Evolutionary conservation across 2,797 vertebrate genomes (phyloP).

Genomic region (Neostethus bicornis): DNA sequence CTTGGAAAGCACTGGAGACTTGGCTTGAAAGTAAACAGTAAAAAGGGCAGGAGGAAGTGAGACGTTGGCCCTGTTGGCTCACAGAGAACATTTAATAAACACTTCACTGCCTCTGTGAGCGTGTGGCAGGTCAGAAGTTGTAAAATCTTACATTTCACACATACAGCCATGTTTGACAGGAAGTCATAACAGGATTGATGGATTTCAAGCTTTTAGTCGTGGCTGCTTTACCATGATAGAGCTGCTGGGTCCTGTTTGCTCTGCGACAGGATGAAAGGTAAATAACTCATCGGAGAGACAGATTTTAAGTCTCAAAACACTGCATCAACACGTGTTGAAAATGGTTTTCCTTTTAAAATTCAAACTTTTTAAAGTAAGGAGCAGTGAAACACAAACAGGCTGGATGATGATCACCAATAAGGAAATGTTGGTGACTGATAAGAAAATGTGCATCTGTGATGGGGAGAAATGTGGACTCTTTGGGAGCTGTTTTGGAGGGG

Average conservation of each 20-base stretch:
- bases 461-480: too few species aligned
- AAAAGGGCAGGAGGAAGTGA: background rate
- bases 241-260: background rate
- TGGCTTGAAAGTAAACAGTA: constrained; percentile 35
- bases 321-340: too few species aligned
- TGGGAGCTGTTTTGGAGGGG: too few species aligned
- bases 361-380: too few species aligned
- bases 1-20: constrained; percentile 14
- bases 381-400: too few species aligned
- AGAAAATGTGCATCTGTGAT: too few species aligned
- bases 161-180: background rate
- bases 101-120: background rate
- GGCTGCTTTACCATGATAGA: background rate
- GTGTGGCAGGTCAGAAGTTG: constrained; percentile 5
- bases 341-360: too few species aligned
- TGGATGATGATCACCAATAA: too few species aligned
- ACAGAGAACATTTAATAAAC: background rate
- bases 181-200: constrained; percentile 2
- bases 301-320: too few species aligned
- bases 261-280: background rate
- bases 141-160: constrained; percentile 18
- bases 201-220: constrained; percentile 8
- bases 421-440: too few species aligned
- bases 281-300: too few species aligned
- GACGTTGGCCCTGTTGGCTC: background rate